These are phyloP conservation scores for Drosophila gaucha DNA, from an alignment of 2,888 invertebrate species.

Conservation along the genomic window DNA sequence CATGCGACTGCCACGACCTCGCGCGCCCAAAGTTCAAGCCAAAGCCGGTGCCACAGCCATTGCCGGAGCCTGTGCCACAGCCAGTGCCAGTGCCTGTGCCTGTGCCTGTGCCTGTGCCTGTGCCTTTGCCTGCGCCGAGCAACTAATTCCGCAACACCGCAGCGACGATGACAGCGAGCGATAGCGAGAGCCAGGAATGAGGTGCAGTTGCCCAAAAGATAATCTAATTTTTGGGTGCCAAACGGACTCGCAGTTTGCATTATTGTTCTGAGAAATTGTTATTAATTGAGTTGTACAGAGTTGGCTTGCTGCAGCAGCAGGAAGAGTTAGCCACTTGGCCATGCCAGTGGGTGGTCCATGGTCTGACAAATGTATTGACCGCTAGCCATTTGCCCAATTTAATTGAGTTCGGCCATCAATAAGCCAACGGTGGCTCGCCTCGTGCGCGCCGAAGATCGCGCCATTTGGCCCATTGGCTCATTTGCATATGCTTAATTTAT, in stretches of 20 bases:
- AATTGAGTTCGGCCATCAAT: conserved; percentile 70
- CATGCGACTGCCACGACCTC: conserved; percentile 69
- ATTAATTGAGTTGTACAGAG: conserved; percentile 84
- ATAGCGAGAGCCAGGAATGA: conserved; percentile 42
- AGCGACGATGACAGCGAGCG: conserved; percentile 62
- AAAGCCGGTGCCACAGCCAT: conserved; percentile 11
- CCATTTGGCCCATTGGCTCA: conserved; percentile 27
- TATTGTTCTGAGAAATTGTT: conserved; percentile 84
- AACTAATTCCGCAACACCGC: conserved; percentile 67
- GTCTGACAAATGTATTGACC: conserved; percentile 13
- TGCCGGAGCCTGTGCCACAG: not conserved
- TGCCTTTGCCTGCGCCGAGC: conserved; percentile 16
- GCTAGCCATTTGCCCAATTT: conserved; percentile 61
- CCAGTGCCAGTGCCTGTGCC: not conserved
- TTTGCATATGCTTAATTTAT: conserved; percentile 75
- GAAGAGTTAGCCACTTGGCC: not conserved
- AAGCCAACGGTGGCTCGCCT: conserved; percentile 23
- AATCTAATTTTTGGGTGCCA: conserved; percentile 63
- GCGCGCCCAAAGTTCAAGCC: conserved; percentile 65
- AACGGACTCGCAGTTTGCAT: conserved; percentile 53
- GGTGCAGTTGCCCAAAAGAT: conserved; percentile 54
- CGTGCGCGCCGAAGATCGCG: conserved; percentile 25
- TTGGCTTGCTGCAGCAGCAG: not conserved
- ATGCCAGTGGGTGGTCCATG: conserved; percentile 33
- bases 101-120: not conserved